Evolutionary conservation across 2,888 invertebrate species (phyloP).

Genomic region (Netelia fuscicornis): DNA sequence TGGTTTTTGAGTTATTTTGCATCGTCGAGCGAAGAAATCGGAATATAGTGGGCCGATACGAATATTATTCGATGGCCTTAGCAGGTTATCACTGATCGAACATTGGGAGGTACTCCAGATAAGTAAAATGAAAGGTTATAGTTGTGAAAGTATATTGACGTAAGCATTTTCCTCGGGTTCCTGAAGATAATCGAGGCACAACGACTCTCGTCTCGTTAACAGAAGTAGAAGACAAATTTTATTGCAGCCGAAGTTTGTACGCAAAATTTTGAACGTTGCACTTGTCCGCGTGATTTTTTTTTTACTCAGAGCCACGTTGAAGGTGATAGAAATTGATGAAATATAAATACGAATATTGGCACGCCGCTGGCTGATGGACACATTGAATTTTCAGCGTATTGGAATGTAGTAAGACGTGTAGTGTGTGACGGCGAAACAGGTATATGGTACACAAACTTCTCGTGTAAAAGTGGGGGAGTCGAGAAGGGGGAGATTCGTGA

Average conservation of each 20-base stretch:
- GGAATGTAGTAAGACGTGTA: constrained; percentile 58
- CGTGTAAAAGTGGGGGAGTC: constrained; percentile 8
- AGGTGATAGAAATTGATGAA: constrained; percentile 36
- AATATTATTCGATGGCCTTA: constrained; percentile 61
- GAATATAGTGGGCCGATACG: constrained; percentile 52
- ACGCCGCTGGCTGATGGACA: constrained; percentile 67
- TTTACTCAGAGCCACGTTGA: constrained; percentile 26
- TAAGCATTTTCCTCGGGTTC: constrained; percentile 72
- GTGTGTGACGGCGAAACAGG: constrained; percentile 65
- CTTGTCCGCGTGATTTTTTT: constrained; percentile 19
- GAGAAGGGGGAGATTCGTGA: constrained; percentile 15
- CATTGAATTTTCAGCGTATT: constrained; percentile 66
- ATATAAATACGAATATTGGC: constrained; percentile 62
- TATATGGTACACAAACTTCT: constrained; percentile 55
- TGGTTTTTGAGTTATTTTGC: constrained; percentile 91
- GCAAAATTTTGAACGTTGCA: constrained; percentile 1
- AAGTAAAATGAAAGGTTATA: constrained; percentile 70
- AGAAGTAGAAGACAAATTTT: background rate
- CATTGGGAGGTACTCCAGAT: constrained; percentile 64
- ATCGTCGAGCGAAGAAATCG: constrained; percentile 83
- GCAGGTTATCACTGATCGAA: constrained; percentile 70
- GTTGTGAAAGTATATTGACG: constrained; percentile 70
- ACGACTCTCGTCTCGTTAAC: background rate
- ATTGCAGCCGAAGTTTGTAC: background rate
- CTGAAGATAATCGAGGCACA: constrained; percentile 39